Conservation (phyloP, 2,797 vertebrate genomes). For the Oceanodroma leucorhoa region DNA sequence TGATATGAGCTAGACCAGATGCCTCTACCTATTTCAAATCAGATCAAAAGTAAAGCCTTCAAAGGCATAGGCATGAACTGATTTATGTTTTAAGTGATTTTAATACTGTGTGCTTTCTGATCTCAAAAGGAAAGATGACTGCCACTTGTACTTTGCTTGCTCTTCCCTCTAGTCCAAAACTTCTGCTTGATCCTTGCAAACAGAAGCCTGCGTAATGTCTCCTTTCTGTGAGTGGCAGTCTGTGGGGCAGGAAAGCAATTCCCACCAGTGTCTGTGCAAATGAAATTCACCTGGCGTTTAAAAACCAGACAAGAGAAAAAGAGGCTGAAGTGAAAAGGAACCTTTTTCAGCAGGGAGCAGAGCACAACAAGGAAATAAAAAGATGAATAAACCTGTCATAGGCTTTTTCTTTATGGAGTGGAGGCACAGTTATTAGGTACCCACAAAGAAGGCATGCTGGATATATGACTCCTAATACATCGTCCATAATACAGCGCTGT, state of each 20-base stretch:
- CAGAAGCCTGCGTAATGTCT: not conserved
- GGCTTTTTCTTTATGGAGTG: slow-evolving; percentile 54
- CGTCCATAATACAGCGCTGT: slow-evolving; percentile 39
- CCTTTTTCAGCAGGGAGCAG: slow-evolving; percentile 8
- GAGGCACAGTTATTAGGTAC: slow-evolving; percentile 55
- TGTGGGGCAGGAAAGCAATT: not conserved
- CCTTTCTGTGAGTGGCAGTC: not conserved
- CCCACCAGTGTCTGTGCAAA: not conserved
- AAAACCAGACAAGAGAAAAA: slow-evolving; percentile 51
- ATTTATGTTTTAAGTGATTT: not conserved
- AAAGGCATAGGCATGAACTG: not conserved
- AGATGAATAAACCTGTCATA: slow-evolving; percentile 61
- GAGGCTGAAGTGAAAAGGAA: not conserved
- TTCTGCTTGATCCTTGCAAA: slow-evolving; percentile 9
- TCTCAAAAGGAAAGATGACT: not conserved
- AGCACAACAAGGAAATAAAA: slow-evolving; percentile 64
- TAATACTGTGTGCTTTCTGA: not conserved
- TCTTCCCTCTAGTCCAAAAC: not conserved
- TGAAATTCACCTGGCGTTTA: slow-evolving; percentile 43
- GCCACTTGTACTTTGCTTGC: not conserved
- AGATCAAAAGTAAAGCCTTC: slow-evolving; percentile 20
- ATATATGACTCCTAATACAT: slow-evolving; percentile 50
- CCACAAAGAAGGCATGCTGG: slow-evolving; percentile 42
- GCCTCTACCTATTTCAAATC: slow-evolving; percentile 4
- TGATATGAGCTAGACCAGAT: not conserved